Conservation (phyloP, 2,888 invertebrate species). For the Metellina segmentata region DNA sequence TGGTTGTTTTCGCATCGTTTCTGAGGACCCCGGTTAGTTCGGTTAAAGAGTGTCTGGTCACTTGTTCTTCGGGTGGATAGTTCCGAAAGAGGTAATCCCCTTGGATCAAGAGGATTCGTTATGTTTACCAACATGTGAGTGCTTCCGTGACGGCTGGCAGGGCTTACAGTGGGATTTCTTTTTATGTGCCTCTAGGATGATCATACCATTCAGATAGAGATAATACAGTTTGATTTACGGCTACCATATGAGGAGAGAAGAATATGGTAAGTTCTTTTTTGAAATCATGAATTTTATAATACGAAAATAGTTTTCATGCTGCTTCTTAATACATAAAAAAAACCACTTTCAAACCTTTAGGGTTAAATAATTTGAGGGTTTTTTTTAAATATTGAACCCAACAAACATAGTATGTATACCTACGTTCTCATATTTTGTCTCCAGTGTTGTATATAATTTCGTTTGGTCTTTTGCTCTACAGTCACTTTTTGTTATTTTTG, state of each 20-base stretch:
- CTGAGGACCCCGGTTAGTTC: not conserved
- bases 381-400: no score
- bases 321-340: no score
- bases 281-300: no score
- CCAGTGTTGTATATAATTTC: no score
- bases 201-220: not conserved
- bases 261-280: slow-evolving; percentile 54
- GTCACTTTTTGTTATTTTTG: no score
- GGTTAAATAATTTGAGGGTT: no score
- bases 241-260: slow-evolving; percentile 66
- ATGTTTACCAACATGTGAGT: slow-evolving; percentile 39
- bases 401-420: no score
- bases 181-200: slow-evolving; percentile 2
- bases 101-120: not conserved
- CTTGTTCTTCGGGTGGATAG: slow-evolving; percentile 23
- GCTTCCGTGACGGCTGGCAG: not conserved
- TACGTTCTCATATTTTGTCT: no score
- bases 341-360: no score
- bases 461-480: no score
- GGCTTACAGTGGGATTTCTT: not conserved
- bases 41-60: slow-evolving; percentile 36
- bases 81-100: slow-evolving; percentile 11
- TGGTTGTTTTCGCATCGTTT: not conserved
- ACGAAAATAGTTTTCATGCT: no score
- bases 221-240: slow-evolving; percentile 26